Base-by-base conservation (phyloP, 30 jellyfish, hydroid and myxozoan species). In the Kudoa iwatai region DNA sequence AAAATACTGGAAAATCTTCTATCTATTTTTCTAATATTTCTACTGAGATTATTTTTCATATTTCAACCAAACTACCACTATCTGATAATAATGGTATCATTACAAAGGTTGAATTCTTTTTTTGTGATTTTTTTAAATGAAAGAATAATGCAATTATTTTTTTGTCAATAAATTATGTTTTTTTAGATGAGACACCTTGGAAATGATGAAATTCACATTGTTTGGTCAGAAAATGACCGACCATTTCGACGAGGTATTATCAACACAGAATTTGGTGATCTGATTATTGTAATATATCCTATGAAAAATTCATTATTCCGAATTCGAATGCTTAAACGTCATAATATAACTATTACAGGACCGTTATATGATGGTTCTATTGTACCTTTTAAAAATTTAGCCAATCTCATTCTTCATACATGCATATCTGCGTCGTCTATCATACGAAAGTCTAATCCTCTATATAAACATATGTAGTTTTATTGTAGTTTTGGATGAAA, bases 321-420 rank as follows among this genome's bases (percentile, higher is more conserved):
- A 40, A 74, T 74, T 26, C 82, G 47, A 43, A 74, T 74, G 21
- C 64, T 45, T 41, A 36, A 79, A 25, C 54, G 61, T 19, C 55
- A 58, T 2, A 62, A 61, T 54, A 85, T 66, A 14, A 83, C 83
- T 11, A 50, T 45, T n/a, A 59, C 59, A 43, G 92, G 92, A 7
- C 92, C 92, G 2, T 40, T 69, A 60, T 69, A 55, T 34, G 92
- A 69, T 32, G 92, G 92, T 12, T 82, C 92, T n/a, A 55, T 69
- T 25, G 65, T 69, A 10, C 74, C 55, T 39, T 81, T 82, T 2
- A 40, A 33, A 11, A n/a, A 51, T 19, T 63, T 69, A 3, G 67
- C 92, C 12, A 18, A 23, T 14, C 54, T 69, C 9, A 86, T 69
- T 16, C 65, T 86, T 2, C 21, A 61, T 4, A 69, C 92, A 3